Base-by-base conservation (phyloP, 1,140 invertebrate species). In the Fopius arisanus region DNA sequence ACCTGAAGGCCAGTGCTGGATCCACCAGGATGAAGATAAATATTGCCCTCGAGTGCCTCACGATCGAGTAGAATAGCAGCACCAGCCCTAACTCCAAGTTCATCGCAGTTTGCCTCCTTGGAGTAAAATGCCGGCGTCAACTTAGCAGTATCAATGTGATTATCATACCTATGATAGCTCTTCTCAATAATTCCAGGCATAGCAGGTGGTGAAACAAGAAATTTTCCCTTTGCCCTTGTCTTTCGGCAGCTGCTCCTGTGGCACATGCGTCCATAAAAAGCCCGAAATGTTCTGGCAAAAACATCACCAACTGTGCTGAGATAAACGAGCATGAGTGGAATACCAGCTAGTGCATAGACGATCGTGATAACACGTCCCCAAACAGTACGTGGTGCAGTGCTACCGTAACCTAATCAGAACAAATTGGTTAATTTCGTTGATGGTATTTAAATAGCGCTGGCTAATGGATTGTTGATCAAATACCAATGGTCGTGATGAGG, bases 401-500 rank as follows among this genome's bases (percentile, higher is more conserved):
- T 96, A 31, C 97, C 96, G 82, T 97, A 97, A 70, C 97, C 96
- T 98, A 65, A 31, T 65, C n/a, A 16, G n/a, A 65, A 65, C n/a
- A 65, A 65, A 65, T 65, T 33, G 0, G 28, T 26, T 14, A 62
- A 28, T 62, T 28, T 62, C 12, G 9, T 54, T 21, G 19, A 54
- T 54, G 4, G n/a, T 19, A 37, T 16, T 16, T 69, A 51, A 21
- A 37, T 31, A n/a, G 1, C 3, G 59, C 28, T 37, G 41, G 26
- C 21, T 12, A 43, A 37, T 33, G 14, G 16, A 65, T 37, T 59
- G 41, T 28, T 48, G n/a, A 48, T 16, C 10, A 59, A 59, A 54
- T 88, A 98, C 97, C 97, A 79, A 98, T 98, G 65, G 96, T 98
- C 3, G 97, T 98, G 77, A 98, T 97, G 59, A 98, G 92, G 28